Evolutionary conservation across 2,797 vertebrate genomes (phyloP).

Genomic region (Halcyon leucocephala): DNA sequence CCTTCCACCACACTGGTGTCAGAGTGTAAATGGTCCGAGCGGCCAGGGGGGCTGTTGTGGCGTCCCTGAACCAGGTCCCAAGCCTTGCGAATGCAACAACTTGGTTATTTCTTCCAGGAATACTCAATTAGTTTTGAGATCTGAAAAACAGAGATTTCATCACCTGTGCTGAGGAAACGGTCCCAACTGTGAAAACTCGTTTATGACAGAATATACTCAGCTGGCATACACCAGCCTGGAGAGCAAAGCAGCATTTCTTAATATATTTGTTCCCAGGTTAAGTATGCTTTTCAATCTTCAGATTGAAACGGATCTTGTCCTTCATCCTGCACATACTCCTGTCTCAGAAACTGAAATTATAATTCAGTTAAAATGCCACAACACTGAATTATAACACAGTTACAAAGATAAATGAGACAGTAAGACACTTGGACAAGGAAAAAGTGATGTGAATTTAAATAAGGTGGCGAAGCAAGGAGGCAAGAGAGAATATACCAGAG

Average conservation of each 20-base stretch:
- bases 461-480: neutral
- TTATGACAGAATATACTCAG: neutral
- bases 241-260: neutral
- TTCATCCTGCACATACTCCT: neutral
- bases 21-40: too few relatives aligned
- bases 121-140: neutral
- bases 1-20: too few relatives aligned
- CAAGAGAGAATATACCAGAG: neutral
- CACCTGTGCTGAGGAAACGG: neutral
- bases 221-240: neutral
- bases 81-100: too few relatives aligned
- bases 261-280: neutral
- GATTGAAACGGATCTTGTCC: neutral
- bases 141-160: neutral
- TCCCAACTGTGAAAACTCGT: neutral
- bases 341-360: neutral
- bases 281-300: neutral
- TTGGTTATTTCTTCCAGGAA: slow-evolving; percentile 15
- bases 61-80: too few relatives aligned
- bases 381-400: neutral
- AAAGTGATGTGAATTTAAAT: neutral
- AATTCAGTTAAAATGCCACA: neutral
- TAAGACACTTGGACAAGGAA: neutral
- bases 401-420: neutral
- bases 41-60: too few relatives aligned